These are phyloP conservation scores for Agrilus mali DNA, from an alignment of 2,888 invertebrate species.

Conservation along the genomic window DNA sequence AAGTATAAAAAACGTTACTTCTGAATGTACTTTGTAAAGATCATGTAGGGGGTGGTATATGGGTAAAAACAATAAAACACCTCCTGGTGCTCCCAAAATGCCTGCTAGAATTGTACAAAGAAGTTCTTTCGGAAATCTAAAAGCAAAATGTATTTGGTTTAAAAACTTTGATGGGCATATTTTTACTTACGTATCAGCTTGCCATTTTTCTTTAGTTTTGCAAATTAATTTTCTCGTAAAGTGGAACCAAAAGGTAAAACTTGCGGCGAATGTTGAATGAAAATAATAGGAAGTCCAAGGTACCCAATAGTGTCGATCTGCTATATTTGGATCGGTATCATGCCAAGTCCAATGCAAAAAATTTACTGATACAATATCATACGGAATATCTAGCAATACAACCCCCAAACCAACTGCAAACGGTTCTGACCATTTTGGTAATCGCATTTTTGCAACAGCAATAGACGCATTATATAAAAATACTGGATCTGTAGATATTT, in stretches of 20 bases:
- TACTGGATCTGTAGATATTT: conserved; percentile 42
- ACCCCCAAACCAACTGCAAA: conserved; percentile 57
- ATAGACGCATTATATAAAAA: conserved; percentile 48
- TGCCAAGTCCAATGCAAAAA: conserved; percentile 80
- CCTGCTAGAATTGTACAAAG: conserved; percentile 44
- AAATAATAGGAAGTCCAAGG: conserved; percentile 79
- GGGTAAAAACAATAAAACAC: conserved; percentile 56
- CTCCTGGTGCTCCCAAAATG: conserved; percentile 58
- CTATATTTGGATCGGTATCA: conserved; percentile 57
- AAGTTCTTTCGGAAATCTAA: conserved; percentile 40
- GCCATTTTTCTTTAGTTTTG: conserved; percentile 44
- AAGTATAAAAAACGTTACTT: conserved; percentile 56
- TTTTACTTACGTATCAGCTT: conserved; percentile 38
- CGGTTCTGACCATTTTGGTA: conserved; percentile 46
- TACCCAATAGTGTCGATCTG: conserved; percentile 67
- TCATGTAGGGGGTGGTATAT: conserved; percentile 72
- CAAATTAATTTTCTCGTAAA: conserved; percentile 41
- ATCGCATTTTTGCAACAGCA: conserved; percentile 41
- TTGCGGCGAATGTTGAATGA: conserved; percentile 61
- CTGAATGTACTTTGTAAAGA: conserved; percentile 50
- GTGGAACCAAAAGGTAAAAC: conserved; percentile 57
- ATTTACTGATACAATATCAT: conserved; percentile 66
- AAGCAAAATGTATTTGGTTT: conserved; percentile 16
- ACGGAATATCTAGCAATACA: conserved; percentile 64
- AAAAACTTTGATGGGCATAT: background rate